phyloP scores from a whole-genome alignment of 1,140 invertebrate species.

The Plutomurus gul region DNA sequence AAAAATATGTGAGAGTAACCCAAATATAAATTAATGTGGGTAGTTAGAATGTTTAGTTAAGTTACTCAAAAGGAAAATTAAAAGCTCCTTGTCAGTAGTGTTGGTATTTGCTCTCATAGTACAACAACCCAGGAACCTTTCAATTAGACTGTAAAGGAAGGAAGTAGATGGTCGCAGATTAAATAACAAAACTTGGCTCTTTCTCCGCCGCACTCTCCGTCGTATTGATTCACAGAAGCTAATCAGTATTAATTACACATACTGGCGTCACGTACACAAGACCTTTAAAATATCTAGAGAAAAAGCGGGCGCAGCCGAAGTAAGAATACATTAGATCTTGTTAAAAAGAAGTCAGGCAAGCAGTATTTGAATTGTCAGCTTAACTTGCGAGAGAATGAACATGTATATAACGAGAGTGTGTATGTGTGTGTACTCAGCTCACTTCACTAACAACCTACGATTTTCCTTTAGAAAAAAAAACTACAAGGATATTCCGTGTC shows the following conservation, averaged over 20 bases:
- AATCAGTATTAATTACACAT: constrained; percentile 19
- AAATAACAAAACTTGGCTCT: not conserved
- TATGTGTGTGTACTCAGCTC: too few species aligned
- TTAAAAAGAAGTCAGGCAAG: too few species aligned
- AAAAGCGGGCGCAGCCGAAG: not conserved
- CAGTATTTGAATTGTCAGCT: too few species aligned
- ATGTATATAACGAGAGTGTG: too few species aligned
- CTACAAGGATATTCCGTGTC: too few species aligned
- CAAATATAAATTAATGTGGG: too few species aligned
- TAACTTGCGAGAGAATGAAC: too few species aligned
- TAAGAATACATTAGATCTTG: not conserved
- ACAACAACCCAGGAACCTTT: not conserved
- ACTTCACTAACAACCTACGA: too few species aligned
- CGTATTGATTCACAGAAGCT: not conserved
- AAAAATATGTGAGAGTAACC: too few species aligned
- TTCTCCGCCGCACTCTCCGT: not conserved
- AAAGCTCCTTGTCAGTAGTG: constrained; percentile 5
- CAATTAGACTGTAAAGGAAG: not conserved
- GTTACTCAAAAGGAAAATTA: constrained; percentile 9
- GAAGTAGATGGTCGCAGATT: not conserved
- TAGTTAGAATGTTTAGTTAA: too few species aligned
- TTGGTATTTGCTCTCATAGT: constrained; percentile 5
- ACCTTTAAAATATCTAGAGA: not conserved
- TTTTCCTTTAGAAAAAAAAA: too few species aligned
- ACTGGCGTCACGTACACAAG: not conserved